Percentiles rank a stretch among this genome's conserved stretches.
These are phyloP conservation scores for Myopa testacea DNA, from an alignment of 2,888 invertebrate species.

Conservation along the genomic window DNA sequence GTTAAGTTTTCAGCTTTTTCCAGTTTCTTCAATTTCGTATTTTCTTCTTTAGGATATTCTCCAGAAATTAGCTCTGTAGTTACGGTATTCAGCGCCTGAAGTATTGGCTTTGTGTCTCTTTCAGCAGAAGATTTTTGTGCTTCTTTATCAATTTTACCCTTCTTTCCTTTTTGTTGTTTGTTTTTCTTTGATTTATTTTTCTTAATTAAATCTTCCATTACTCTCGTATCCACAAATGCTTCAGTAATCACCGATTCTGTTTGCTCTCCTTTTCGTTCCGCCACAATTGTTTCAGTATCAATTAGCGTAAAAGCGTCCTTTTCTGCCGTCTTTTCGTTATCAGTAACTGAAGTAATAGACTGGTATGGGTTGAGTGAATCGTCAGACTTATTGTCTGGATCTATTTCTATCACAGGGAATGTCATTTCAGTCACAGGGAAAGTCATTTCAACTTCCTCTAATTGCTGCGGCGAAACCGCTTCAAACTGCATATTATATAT, in stretches of 20 bases:
- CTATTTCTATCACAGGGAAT: too few relatives aligned
- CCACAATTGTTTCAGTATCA: neutral
- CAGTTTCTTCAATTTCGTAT: neutral
- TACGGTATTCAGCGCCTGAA: too few relatives aligned
- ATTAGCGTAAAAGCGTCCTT: neutral
- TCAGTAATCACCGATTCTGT: neutral
- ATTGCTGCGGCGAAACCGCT: too few relatives aligned
- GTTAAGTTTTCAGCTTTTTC: neutral
- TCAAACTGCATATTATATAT: too few relatives aligned
- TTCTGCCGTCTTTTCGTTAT: neutral
- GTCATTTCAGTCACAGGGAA: too few relatives aligned
- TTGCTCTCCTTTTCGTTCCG: neutral
- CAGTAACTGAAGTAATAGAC: neutral
- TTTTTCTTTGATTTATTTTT: neutral
- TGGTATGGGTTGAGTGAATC: neutral
- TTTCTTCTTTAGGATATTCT: neutral
- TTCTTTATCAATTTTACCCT: neutral
- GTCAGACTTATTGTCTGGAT: too few relatives aligned
- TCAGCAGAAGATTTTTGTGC: neutral
- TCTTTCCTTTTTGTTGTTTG: neutral
- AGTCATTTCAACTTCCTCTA: too few relatives aligned
- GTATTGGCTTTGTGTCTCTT: neutral
- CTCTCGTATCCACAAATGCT: too few relatives aligned
- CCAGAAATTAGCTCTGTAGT: neutral
- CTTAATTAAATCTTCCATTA: neutral